Conservation (phyloP, 1,140 invertebrate genomes). For the Araneus ventricosus region DNA sequence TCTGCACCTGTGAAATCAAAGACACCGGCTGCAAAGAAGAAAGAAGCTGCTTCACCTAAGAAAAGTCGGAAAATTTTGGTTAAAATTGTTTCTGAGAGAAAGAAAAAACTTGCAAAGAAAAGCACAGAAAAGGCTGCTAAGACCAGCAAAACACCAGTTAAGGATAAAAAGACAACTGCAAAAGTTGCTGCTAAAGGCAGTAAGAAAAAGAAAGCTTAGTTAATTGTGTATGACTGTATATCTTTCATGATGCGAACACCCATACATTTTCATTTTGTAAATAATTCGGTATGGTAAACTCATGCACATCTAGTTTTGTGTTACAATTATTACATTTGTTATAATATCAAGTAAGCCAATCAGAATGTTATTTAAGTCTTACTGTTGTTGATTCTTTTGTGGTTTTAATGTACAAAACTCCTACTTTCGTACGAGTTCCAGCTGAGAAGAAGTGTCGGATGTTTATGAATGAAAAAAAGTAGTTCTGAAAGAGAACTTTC, state of each 20-base stretch:
- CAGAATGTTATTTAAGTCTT: slow-evolving; percentile 8
- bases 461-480: too few relatives aligned
- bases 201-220: slow-evolving; percentile 47
- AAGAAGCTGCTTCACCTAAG: not conserved
- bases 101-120: slow-evolving; percentile 15
- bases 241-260: slow-evolving; percentile 12
- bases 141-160: not conserved
- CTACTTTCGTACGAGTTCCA: too few relatives aligned
- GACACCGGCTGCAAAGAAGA: not conserved
- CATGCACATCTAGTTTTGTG: slow-evolving; percentile 2
- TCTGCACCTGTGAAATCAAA: slow-evolving; percentile 11
- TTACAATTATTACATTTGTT: slow-evolving; percentile 14
- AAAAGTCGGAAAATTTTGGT: slow-evolving; percentile 46
- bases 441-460: too few relatives aligned
- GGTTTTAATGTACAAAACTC: not conserved
- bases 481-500: too few relatives aligned
- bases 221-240: not conserved
- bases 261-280: slow-evolving; percentile 42
- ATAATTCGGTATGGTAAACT: not conserved
- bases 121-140: not conserved
- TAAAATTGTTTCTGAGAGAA: slow-evolving; percentile 43
- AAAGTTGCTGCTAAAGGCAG: not conserved
- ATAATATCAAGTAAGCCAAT: not conserved
- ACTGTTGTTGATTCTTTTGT: not conserved
- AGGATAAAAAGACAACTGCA: not conserved